Evolutionary conservation across 2,888 invertebrate species (phyloP).

Genomic region (Drosophila infuscata): DNA sequence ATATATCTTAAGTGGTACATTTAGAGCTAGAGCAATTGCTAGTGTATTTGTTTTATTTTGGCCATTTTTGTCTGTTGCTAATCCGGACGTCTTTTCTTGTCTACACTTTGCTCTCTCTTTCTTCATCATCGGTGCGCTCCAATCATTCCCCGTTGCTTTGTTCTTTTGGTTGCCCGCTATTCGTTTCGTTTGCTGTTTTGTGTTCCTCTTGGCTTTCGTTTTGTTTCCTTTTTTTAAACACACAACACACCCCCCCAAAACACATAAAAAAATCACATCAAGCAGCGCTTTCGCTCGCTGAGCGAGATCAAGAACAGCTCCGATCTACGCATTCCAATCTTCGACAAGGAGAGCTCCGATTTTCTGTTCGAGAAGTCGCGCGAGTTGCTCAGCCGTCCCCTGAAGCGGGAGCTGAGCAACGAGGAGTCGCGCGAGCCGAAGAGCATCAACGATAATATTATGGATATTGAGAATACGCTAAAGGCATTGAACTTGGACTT

Average conservation of each 20-base stretch:
- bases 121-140: conserved; percentile 37
- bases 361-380: conserved; percentile 91
- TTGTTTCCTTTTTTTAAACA: conserved; percentile 42
- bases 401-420: conserved; percentile 72
- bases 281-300: conserved; percentile 86
- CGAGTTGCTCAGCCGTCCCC: conserved; percentile 88
- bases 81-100: conserved; percentile 54
- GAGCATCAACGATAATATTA: conserved; percentile 84
- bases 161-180: conserved; percentile 37
- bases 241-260: conserved; percentile 15
- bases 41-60: conserved; percentile 1
- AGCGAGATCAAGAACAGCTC: conserved; percentile 86
- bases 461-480: conserved; percentile 85
- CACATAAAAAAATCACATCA: conserved; percentile 35
- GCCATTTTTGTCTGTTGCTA: conserved; percentile 44
- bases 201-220: conserved; percentile 37
- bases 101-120: conserved; percentile 57
- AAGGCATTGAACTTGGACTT: conserved; percentile 85
- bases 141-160: conserved; percentile 49
- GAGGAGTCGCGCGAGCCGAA: conserved; percentile 69
- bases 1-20: neutral
- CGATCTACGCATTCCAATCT: conserved; percentile 87
- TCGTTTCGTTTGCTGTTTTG: conserved; percentile 42
- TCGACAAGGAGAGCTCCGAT: conserved; percentile 91
- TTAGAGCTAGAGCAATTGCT: conserved; percentile 15